phyloP scores from a whole-genome alignment of 2,888 invertebrate genomes.

The Dione vanillae region DNA sequence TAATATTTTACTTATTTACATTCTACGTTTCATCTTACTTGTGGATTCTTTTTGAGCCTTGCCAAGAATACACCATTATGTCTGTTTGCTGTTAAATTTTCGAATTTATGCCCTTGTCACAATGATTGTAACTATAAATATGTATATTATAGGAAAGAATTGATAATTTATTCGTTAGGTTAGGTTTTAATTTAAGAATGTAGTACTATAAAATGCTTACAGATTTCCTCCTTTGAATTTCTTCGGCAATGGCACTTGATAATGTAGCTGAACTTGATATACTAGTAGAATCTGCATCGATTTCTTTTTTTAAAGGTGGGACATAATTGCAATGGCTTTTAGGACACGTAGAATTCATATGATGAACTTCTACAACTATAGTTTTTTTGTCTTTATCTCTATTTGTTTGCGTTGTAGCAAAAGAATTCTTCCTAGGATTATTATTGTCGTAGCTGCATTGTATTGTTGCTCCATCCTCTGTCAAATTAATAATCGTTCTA shows the following conservation, averaged over 20 bases:
- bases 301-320: constrained; percentile 62
- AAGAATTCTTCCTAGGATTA: constrained; percentile 70
- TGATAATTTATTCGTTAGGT: too few species aligned
- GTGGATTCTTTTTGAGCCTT: too few species aligned
- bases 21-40: too few species aligned
- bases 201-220: constrained; percentile 54
- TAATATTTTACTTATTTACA: too few species aligned
- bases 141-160: too few species aligned
- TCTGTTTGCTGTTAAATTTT: too few species aligned
- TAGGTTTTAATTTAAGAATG: neutral
- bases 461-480: constrained; percentile 89
- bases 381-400: constrained; percentile 84
- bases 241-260: constrained; percentile 81
- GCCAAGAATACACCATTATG: too few species aligned
- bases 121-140: too few species aligned
- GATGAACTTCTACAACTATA: constrained; percentile 91
- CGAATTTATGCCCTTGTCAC: too few species aligned
- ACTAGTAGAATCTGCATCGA: constrained; percentile 65
- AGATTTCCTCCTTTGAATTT: constrained; percentile 74
- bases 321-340: constrained; percentile 66
- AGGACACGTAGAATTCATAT: constrained; percentile 67
- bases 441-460: constrained; percentile 85
- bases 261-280: constrained; percentile 72
- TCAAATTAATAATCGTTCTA: constrained; percentile 89
- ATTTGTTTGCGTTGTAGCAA: constrained; percentile 62